phyloP scores from a whole-genome alignment of 2,888 invertebrate genomes.

The Troides helena region DNA sequence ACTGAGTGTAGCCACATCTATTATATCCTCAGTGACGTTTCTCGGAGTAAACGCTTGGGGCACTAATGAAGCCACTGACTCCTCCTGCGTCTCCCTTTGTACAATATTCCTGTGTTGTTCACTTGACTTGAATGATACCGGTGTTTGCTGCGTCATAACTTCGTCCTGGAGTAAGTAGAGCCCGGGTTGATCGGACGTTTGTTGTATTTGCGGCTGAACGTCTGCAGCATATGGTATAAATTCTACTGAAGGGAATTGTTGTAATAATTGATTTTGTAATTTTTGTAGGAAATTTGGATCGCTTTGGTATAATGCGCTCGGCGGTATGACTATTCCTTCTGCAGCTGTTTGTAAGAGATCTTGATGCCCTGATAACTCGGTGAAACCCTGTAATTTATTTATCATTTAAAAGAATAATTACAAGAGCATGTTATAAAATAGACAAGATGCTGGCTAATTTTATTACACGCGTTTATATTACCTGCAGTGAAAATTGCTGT shows the following conservation, averaged over 20 bases:
- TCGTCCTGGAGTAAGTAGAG: slow-evolving; percentile 59
- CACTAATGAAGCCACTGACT: slow-evolving; percentile 51
- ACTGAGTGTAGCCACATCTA: slow-evolving; percentile 46
- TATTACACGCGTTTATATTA: slow-evolving; percentile 31
- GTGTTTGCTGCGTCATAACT: slow-evolving; percentile 50
- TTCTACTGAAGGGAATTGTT: slow-evolving; percentile 65
- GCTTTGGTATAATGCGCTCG: slow-evolving; percentile 74
- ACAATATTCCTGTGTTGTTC: slow-evolving; percentile 58
- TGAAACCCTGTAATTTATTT: slow-evolving; percentile 45
- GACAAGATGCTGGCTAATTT: background rate
- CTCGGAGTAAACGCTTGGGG: slow-evolving; percentile 50
- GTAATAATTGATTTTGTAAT: slow-evolving; percentile 62
- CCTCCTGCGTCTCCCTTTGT: slow-evolving; percentile 67
- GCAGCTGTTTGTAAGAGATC: slow-evolving; percentile 58
- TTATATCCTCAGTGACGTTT: slow-evolving; percentile 53
- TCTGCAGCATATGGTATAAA: slow-evolving; percentile 69
- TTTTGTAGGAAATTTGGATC: slow-evolving; percentile 74
- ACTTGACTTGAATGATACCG: slow-evolving; percentile 48
- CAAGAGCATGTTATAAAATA: background rate
- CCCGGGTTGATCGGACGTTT: slow-evolving; percentile 41
- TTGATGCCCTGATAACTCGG: slow-evolving; percentile 55
- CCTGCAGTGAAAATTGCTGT: slow-evolving; percentile 63
- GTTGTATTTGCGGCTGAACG: slow-evolving; percentile 40
- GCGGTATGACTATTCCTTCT: slow-evolving; percentile 63
- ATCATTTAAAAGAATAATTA: background rate